These are phyloP conservation scores for Apoda limacodes DNA, from an alignment of 2,888 invertebrate genomes.

Conservation along the genomic window DNA sequence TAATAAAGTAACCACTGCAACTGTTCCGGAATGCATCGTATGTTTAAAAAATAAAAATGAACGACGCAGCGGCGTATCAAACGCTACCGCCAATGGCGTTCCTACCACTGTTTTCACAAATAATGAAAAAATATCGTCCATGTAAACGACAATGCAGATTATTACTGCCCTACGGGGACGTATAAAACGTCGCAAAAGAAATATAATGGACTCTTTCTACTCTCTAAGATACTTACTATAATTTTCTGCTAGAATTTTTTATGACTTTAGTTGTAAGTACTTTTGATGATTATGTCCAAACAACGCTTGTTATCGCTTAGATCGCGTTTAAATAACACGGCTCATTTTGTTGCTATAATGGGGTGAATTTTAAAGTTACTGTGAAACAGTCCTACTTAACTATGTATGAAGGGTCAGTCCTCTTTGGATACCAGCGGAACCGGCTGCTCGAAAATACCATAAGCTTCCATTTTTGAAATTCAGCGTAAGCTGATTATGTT, in stretches of 20 bases:
- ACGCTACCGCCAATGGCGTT: constrained; percentile 35
- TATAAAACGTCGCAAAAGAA: constrained; percentile 45
- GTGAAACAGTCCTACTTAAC: constrained; percentile 49
- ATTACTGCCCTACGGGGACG: constrained; percentile 48
- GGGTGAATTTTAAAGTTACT: constrained; percentile 59
- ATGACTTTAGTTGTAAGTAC: too few species aligned
- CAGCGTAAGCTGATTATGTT: constrained; percentile 55
- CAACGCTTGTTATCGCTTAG: constrained; percentile 36
- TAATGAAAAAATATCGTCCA: constrained; percentile 52
- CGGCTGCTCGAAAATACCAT: constrained; percentile 48
- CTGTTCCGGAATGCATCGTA: constrained; percentile 31
- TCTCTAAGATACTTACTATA: constrained; percentile 29
- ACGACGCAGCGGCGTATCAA: constrained; percentile 41
- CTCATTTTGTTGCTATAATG: constrained; percentile 47
- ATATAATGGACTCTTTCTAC: constrained; percentile 33
- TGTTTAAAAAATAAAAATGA: constrained; percentile 35
- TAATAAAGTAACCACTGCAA: constrained; percentile 30
- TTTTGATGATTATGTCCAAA: too few species aligned
- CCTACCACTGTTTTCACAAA: constrained; percentile 39
- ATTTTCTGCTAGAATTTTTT: too few species aligned
- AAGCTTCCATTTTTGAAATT: too few species aligned
- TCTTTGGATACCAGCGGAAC: constrained; percentile 39
- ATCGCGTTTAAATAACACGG: constrained; percentile 41
- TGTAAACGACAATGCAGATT: constrained; percentile 57
- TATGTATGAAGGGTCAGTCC: constrained; percentile 57